Conservation (phyloP, 2,888 invertebrate species). For the Caenorhabditis sp. region DNA sequence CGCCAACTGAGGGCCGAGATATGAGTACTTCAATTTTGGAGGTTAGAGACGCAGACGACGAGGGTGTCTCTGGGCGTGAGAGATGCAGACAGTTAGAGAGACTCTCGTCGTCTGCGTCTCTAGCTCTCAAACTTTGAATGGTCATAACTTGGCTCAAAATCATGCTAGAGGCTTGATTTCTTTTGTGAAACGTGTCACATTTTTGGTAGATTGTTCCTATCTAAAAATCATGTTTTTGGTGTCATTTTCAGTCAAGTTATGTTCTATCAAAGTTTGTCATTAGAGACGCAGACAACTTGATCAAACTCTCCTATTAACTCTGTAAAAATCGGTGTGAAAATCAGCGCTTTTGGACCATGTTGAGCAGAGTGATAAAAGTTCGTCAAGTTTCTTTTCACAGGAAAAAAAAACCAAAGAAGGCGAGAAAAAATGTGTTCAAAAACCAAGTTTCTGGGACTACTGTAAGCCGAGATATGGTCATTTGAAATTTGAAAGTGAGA, state of each 20-base stretch:
- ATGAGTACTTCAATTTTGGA: not conserved
- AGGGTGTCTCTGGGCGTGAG: not conserved
- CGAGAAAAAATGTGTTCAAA: not conserved
- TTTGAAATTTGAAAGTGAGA: not conserved
- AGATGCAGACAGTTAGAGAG: not conserved
- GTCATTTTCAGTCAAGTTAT: no score
- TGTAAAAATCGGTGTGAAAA: no score
- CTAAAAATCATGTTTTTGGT: no score
- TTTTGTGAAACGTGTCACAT: not conserved
- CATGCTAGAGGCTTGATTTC: not conserved
- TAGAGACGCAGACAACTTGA: no score
- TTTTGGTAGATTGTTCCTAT: no score
- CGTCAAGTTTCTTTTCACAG: no score
- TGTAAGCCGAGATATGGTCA: not conserved
- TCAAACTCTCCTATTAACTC: no score
- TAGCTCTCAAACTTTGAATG: not conserved
- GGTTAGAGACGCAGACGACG: not conserved
- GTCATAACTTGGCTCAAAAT: not conserved
- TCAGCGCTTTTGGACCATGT: no score
- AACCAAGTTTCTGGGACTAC: not conserved
- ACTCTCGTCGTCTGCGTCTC: slow-evolving; percentile 5
- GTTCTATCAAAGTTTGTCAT: no score
- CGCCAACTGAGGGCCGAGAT: not conserved
- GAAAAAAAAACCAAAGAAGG: no score
- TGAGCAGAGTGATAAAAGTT: no score